Percentiles rank a stretch among this genome's conserved stretches.
phyloP scores from a whole-genome alignment of 2,797 vertebrate genomes.

The Silurus aristotelis region DNA sequence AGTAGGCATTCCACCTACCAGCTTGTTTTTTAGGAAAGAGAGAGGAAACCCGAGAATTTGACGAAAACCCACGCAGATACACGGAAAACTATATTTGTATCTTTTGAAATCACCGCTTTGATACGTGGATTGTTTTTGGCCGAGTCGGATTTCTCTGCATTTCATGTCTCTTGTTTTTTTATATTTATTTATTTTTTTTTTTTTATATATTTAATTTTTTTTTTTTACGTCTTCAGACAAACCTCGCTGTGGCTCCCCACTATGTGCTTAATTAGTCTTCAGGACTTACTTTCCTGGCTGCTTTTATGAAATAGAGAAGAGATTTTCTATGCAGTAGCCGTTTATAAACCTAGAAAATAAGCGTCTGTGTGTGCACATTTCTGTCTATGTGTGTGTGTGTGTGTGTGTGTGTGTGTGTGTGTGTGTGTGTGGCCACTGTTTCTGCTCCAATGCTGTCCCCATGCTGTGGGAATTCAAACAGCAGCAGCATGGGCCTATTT shows the following conservation, averaged over 20 bases:
- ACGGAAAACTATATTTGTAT: conserved; percentile 37
- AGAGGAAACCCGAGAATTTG: conserved; percentile 19
- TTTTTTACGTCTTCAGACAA: conserved; percentile 32
- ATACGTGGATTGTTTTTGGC: conserved; percentile 21
- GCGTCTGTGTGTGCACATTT: neutral
- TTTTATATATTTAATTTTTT: neutral
- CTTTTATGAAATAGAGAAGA: conserved; percentile 23
- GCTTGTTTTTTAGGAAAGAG: neutral
- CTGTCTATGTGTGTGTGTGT: conserved; percentile 23
- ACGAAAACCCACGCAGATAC: conserved; percentile 3
- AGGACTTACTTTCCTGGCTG: conserved; percentile 25
- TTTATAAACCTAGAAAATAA: conserved; percentile 16
- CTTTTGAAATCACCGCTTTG: conserved; percentile 61
- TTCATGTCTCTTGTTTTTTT: conserved; percentile 47
- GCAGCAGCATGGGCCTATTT: conserved; percentile 30
- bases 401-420: conserved; percentile 44
- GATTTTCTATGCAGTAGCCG: conserved; percentile 11
- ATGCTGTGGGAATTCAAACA: conserved; percentile 52
- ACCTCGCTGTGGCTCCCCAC: conserved; percentile 29
- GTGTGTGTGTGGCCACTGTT: conserved; percentile 42
- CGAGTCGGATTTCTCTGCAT: conserved; percentile 50
- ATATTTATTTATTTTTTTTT: too few species aligned
- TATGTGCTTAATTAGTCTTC: conserved; percentile 28
- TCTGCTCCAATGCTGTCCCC: conserved; percentile 53
- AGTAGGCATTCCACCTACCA: neutral